phyloP scores from a whole-genome alignment of 2,888 invertebrate genomes.

The Coelopa pilipes region DNA sequence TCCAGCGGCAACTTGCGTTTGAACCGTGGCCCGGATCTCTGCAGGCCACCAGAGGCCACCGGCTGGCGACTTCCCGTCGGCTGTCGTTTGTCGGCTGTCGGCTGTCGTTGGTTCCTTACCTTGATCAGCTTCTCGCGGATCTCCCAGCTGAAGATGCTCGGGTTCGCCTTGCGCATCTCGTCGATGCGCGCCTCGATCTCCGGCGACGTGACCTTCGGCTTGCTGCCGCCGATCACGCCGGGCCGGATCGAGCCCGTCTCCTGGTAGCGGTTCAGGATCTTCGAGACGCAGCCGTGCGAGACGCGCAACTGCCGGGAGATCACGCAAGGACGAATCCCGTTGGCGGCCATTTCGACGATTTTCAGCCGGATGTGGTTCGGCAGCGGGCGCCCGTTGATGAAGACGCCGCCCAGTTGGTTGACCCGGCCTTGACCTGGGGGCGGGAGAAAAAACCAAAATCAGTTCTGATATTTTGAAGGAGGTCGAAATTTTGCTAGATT shows the following conservation, averaged over 20 bases:
- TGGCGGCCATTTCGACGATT: conserved; percentile 96
- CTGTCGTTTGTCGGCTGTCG: too few relatives aligned
- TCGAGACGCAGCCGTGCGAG: conserved; percentile 97
- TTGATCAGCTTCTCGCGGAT: conserved; percentile 85
- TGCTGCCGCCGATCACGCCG: conserved; percentile 85
- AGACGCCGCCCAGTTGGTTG: conserved; percentile 96
- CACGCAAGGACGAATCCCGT: conserved; percentile 95
- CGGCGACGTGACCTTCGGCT: conserved; percentile 81
- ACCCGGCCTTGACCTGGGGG: conserved; percentile 89
- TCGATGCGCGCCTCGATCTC: conserved; percentile 93
- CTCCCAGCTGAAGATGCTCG: conserved; percentile 95
- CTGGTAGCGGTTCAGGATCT: conserved; percentile 93
- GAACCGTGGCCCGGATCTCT: too few relatives aligned
- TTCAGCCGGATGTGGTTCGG: conserved; percentile 96
- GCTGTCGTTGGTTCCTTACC: too few relatives aligned
- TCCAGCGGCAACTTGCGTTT: conserved; percentile 39
- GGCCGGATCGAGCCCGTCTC: conserved; percentile 89
- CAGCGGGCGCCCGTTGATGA: conserved; percentile 96
- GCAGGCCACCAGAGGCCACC: too few relatives aligned
- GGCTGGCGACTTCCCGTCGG: too few relatives aligned
- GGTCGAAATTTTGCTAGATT: too few relatives aligned
- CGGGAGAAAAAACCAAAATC: conserved; percentile 3
- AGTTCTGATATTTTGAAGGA: too few relatives aligned
- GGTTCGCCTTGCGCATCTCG: conserved; percentile 91
- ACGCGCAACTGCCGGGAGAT: conserved; percentile 94